Evolutionary conservation across 2,888 invertebrate genomes (phyloP).

Genomic region (Urechis unicinctus): DNA sequence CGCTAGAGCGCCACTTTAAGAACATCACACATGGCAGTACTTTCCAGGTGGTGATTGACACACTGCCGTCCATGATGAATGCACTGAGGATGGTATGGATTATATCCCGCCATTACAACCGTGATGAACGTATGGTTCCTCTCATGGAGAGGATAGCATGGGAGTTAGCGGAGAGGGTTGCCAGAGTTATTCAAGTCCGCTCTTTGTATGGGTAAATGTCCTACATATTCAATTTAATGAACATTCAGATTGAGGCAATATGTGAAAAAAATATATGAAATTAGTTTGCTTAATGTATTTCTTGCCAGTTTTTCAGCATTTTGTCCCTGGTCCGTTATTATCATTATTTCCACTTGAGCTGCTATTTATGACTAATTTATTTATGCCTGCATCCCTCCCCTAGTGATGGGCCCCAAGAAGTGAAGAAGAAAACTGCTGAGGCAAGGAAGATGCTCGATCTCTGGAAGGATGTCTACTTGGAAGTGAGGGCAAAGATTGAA

Average conservation of each 20-base stretch:
- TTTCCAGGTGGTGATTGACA: slow-evolving; percentile 66
- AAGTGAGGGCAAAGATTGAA: slow-evolving; percentile 73
- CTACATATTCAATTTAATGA: too few species aligned
- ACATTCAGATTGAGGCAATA: neutral
- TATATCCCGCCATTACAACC: slow-evolving; percentile 75
- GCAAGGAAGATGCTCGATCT: slow-evolving; percentile 65
- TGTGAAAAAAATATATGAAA: neutral
- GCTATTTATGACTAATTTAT: neutral
- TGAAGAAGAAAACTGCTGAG: slow-evolving; percentile 56
- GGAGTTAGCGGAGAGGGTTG: slow-evolving; percentile 73
- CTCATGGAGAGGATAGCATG: slow-evolving; percentile 76
- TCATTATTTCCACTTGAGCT: neutral
- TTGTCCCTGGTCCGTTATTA: too few species aligned
- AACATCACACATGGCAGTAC: slow-evolving; percentile 66
- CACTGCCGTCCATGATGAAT: slow-evolving; percentile 73
- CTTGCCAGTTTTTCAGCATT: neutral
- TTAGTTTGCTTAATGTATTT: neutral
- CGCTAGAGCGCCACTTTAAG: slow-evolving; percentile 69
- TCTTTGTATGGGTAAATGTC: slow-evolving; percentile 69
- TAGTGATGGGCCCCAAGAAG: slow-evolving; percentile 28
- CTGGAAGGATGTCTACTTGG: slow-evolving; percentile 59
- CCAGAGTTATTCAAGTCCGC: slow-evolving; percentile 64
- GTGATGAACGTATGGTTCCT: slow-evolving; percentile 78
- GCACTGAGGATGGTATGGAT: slow-evolving; percentile 87
- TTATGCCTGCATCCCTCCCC: neutral